These are phyloP conservation scores for Willowsia nigromaculata DNA, from an alignment of 2,888 invertebrate genomes.

Conservation along the genomic window DNA sequence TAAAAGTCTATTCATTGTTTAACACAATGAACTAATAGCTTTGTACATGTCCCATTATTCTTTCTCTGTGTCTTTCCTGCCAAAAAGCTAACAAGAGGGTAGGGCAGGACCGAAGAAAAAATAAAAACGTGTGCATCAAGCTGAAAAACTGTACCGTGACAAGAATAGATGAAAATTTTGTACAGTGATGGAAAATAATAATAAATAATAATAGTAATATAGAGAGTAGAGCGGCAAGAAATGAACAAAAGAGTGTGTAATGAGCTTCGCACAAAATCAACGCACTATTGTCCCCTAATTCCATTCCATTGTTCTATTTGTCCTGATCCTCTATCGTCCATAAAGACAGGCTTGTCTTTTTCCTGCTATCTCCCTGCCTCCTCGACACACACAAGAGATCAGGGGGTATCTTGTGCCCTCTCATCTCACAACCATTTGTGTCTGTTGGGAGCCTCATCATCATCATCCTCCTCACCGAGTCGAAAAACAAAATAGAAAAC, in stretches of 20 bases:
- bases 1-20: slow-evolving; percentile 32
- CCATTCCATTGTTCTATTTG: slow-evolving; percentile 76
- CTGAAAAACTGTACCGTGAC: not conserved
- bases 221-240: slow-evolving; percentile 23
- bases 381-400: not conserved
- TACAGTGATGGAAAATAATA: slow-evolving; percentile 14
- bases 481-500: slow-evolving; percentile 37
- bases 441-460: slow-evolving; percentile 11
- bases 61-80: not conserved
- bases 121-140: not conserved
- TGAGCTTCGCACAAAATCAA: slow-evolving; percentile 79
- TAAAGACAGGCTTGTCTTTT: not conserved
- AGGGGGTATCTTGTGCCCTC: not conserved
- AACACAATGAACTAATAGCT: slow-evolving; percentile 68
- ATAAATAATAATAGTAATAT: slow-evolving; percentile 24
- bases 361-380: not conserved
- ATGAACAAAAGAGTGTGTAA: slow-evolving; percentile 78
- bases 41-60: slow-evolving; percentile 54
- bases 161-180: slow-evolving; percentile 16
- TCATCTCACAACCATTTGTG: not conserved
- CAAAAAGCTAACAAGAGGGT: slow-evolving; percentile 26
- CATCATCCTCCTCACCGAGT: not conserved
- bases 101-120: not conserved
- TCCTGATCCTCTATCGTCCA: not conserved
- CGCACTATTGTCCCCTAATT: slow-evolving; percentile 79